Evolutionary conservation across 2,888 invertebrate species (phyloP).

Genomic region (Eristalinus sepulchralis): DNA sequence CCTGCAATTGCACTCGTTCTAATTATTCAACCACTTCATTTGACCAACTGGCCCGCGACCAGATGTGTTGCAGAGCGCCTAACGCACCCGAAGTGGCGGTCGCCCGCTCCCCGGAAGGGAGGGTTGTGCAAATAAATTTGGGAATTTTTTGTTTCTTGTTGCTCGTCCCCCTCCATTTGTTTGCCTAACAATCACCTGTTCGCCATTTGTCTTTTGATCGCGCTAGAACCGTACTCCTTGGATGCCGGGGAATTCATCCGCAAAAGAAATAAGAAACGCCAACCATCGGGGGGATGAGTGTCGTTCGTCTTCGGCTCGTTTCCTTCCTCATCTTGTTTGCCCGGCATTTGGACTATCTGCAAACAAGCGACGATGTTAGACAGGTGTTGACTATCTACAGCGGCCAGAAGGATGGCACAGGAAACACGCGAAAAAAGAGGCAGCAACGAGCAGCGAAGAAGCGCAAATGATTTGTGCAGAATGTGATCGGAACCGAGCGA

Average conservation of each 20-base stretch:
- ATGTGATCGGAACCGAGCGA: slow-evolving; percentile 41
- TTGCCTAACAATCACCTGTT: slow-evolving; percentile 64
- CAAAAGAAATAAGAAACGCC: background rate
- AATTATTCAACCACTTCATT: slow-evolving; percentile 6
- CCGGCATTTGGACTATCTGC: slow-evolving; percentile 34
- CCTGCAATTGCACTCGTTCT: slow-evolving; percentile 59
- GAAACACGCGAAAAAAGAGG: background rate
- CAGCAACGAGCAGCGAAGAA: slow-evolving; percentile 37
- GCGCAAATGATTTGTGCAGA: slow-evolving; percentile 64
- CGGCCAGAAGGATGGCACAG: background rate
- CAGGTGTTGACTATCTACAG: slow-evolving; percentile 61
- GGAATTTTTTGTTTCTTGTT: slow-evolving; percentile 18
- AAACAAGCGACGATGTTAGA: slow-evolving; percentile 29
- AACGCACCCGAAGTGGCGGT: slow-evolving; percentile 8
- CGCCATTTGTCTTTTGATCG: slow-evolving; percentile 70
- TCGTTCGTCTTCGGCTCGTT: background rate
- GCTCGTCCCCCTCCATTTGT: slow-evolving; percentile 7
- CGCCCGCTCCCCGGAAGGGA: slow-evolving; percentile 4
- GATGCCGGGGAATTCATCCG: slow-evolving; percentile 42
- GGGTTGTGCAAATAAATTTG: slow-evolving; percentile 45
- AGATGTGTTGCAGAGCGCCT: slow-evolving; percentile 56
- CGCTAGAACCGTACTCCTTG: slow-evolving; percentile 60
- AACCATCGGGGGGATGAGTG: background rate
- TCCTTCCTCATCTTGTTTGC: slow-evolving; percentile 26
- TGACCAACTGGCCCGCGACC: slow-evolving; percentile 58